These are phyloP conservation scores for Gobio gobio DNA, from an alignment of 2,113 vertebrate genomes.

Conservation along the genomic window DNA sequence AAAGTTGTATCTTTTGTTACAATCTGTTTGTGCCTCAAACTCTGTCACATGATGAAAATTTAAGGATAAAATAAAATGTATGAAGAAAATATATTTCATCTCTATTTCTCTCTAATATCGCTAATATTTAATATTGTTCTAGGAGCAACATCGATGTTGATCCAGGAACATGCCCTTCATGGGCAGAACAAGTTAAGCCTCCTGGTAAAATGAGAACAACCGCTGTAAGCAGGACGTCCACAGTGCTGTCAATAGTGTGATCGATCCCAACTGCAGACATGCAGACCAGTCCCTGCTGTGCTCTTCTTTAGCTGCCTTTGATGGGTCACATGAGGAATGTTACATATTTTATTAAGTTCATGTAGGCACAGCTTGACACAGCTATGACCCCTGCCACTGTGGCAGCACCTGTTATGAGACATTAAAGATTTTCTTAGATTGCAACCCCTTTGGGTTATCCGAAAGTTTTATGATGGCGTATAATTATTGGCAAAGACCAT, in stretches of 20 bases:
- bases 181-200: background rate
- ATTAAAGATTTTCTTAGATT: background rate
- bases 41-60: constrained; percentile 12
- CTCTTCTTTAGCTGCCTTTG: background rate
- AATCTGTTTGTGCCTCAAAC: constrained; percentile 39
- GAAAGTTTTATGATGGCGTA: background rate
- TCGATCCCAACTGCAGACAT: constrained; percentile 5
- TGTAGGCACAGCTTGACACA: background rate
- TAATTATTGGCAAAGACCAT: background rate
- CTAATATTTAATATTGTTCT: background rate
- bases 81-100: background rate
- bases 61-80: constrained; percentile 21
- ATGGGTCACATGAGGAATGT: background rate
- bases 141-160: background rate
- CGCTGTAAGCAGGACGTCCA: background rate
- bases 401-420: background rate
- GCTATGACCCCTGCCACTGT: background rate
- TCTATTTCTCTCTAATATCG: background rate
- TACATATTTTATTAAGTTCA: background rate
- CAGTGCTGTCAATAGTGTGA: constrained; percentile 23
- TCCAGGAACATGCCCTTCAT: background rate
- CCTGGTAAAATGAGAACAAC: background rate
- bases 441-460: background rate
- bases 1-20: background rate
- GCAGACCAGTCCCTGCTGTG: background rate